Evolutionary conservation across 92 coral and sea anemone genomes (phyloP).

Genomic region (Anthopleura xanthogrammica): DNA sequence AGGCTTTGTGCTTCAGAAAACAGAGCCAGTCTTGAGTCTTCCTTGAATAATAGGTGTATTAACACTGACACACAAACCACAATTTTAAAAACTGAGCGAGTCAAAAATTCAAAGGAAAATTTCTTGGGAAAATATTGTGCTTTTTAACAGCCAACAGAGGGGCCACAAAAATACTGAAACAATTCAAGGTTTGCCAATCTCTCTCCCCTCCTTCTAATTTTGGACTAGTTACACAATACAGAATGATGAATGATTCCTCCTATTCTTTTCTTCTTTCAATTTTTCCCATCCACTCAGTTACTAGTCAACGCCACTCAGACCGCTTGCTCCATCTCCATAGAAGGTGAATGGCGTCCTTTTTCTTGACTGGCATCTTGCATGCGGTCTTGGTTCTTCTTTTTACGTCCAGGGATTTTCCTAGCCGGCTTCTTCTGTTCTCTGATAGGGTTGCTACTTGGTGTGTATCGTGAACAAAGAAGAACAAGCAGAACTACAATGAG

Average conservation of each 20-base stretch:
- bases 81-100: too few species aligned
- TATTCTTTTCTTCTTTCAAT: not conserved
- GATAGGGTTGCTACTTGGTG: slow-evolving; percentile 89
- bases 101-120: too few species aligned
- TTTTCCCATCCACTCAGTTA: not conserved
- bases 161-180: too few species aligned
- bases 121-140: too few species aligned
- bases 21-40: too few species aligned
- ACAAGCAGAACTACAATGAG: slow-evolving; percentile 66
- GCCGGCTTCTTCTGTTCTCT: slow-evolving; percentile 64
- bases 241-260: too few species aligned
- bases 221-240: not conserved
- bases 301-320: not conserved
- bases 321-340: slow-evolving; percentile 31
- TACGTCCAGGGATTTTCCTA: slow-evolving; percentile 71
- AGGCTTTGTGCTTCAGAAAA: too few species aligned
- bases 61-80: too few species aligned
- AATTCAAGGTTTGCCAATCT: not conserved
- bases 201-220: not conserved
- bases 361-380: slow-evolving; percentile 1
- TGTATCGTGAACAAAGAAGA: slow-evolving; percentile 54
- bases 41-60: too few species aligned
- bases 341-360: not conserved
- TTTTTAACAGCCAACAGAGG: too few species aligned
- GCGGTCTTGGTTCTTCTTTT: slow-evolving; percentile 45